Percentiles rank a stretch among this genome's conserved stretches.
Conservation (phyloP, 1,140 invertebrate species). For the Brachionus rotundiformis region DNA sequence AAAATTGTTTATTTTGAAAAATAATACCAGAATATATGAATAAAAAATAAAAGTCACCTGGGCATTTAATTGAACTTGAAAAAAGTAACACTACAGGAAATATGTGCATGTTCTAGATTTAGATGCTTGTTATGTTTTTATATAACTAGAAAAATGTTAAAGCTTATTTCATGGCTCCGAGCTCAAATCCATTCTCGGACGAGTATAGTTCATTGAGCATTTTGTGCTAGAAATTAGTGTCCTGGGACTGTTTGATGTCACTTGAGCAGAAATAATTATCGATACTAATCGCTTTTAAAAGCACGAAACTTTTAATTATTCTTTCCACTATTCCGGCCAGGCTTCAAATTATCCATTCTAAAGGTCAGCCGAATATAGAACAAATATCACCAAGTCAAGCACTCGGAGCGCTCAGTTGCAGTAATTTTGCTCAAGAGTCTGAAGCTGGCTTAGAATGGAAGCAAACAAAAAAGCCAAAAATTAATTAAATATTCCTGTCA, state of each 20-base stretch:
- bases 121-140: background rate
- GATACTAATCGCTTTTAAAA: slow-evolving; percentile 3
- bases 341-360: background rate
- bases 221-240: slow-evolving; percentile 1
- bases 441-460: no score
- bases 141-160: background rate
- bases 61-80: background rate
- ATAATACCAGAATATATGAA: background rate
- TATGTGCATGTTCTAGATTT: background rate
- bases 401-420: background rate
- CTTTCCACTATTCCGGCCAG: background rate
- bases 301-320: background rate
- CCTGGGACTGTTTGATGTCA: background rate
- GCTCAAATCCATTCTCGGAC: background rate
- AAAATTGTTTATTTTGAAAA: slow-evolving; percentile 29
- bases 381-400: background rate
- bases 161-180: background rate
- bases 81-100: slow-evolving; percentile 20
- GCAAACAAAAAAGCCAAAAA: background rate
- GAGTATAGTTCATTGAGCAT: background rate
- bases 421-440: background rate
- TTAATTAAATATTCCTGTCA: background rate
- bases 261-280: background rate
- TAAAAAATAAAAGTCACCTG: slow-evolving; percentile 22
- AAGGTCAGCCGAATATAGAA: background rate